Evolutionary conservation across 2,797 vertebrate genomes (phyloP).

Genomic region (Parambassis ranga): DNA sequence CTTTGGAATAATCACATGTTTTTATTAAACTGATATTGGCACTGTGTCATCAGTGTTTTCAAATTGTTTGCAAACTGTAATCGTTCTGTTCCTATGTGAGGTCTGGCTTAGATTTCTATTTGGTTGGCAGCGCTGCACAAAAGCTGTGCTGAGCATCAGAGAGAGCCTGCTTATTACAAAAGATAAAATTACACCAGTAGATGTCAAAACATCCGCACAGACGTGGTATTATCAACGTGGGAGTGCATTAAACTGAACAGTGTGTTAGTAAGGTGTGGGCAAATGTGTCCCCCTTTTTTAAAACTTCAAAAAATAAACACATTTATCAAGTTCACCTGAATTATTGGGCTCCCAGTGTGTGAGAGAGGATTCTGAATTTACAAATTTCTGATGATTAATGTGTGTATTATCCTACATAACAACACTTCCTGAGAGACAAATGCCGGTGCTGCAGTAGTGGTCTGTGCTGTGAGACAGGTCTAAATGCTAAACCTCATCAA

Average conservation of each 20-base stretch:
- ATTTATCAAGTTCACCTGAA: too few relatives aligned
- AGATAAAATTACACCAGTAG: conserved; percentile 49
- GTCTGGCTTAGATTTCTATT: conserved; percentile 59
- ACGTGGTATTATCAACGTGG: conserved; percentile 31
- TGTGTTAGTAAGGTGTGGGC: neutral
- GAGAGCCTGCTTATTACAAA: conserved; percentile 45
- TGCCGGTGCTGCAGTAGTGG: conserved; percentile 11
- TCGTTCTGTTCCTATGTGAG: conserved; percentile 59
- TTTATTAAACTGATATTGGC: conserved; percentile 50
- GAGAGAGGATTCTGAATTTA: too few relatives aligned
- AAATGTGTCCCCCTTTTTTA: neutral
- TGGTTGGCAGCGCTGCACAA: conserved; percentile 56
- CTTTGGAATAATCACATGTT: conserved; percentile 40
- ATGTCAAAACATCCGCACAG: conserved; percentile 34
- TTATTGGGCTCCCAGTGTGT: too few relatives aligned
- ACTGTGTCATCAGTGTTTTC: conserved; percentile 48
- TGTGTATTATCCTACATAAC: too few relatives aligned
- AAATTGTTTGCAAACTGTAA: conserved; percentile 66
- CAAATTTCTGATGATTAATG: too few relatives aligned
- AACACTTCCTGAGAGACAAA: conserved; percentile 10
- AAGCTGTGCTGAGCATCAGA: conserved; percentile 52
- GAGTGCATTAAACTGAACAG: conserved; percentile 4
- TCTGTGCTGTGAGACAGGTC: conserved; percentile 22
- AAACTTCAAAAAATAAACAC: too few relatives aligned
- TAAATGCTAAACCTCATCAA: conserved; percentile 31